phyloP scores from a whole-genome alignment of 1,140 invertebrate genomes.

The Marisa cornuarietis region DNA sequence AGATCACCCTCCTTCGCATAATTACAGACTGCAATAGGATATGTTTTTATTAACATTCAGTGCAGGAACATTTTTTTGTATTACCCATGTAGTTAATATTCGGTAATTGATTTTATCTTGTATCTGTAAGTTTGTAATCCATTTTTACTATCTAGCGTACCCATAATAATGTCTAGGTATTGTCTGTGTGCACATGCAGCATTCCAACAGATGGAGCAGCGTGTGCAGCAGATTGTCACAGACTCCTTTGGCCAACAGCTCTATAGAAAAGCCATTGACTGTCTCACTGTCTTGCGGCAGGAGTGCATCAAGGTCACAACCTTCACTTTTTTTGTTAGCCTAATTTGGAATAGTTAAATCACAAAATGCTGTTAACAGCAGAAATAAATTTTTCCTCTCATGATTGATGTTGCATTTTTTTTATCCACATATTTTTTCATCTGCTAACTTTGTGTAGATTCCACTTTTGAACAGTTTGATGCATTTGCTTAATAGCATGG shows the following conservation, averaged over 20 bases:
- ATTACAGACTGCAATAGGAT: too few species aligned
- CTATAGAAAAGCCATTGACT: slow-evolving; percentile 60
- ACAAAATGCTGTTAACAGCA: not conserved
- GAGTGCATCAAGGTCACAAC: slow-evolving; percentile 53
- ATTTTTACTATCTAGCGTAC: too few species aligned
- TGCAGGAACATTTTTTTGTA: too few species aligned
- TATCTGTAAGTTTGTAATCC: too few species aligned
- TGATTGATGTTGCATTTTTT: not conserved
- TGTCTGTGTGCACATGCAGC: slow-evolving; percentile 37
- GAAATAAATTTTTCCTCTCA: not conserved
- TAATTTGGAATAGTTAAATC: not conserved
- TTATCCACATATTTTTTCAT: not conserved
- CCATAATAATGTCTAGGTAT: too few species aligned
- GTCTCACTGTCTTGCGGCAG: slow-evolving; percentile 51
- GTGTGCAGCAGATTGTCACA: slow-evolving; percentile 52
- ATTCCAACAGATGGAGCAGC: slow-evolving; percentile 59
- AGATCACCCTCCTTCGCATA: too few species aligned
- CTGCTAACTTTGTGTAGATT: not conserved
- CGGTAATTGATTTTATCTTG: too few species aligned
- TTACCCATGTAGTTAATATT: too few species aligned
- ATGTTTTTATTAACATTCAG: too few species aligned
- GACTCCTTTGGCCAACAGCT: slow-evolving; percentile 60
- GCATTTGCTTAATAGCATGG: too few species aligned
- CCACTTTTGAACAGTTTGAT: too few species aligned
- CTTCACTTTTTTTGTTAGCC: too few species aligned